phyloP scores from a whole-genome alignment of 2,113 vertebrate species.

The Dromas ardeola region DNA sequence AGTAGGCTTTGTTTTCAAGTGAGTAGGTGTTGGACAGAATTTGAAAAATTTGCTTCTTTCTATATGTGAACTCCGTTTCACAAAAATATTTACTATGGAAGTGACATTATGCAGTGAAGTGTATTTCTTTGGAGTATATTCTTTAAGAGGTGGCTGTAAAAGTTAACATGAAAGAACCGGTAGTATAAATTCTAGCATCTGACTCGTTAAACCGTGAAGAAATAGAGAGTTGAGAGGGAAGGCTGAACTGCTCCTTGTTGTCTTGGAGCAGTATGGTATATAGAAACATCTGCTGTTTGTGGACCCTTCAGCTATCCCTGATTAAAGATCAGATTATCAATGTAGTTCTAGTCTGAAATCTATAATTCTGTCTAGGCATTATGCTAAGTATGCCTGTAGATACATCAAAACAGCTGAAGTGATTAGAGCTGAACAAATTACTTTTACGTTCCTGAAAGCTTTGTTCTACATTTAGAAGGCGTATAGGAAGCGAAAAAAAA shows the following conservation, averaged over 20 bases:
- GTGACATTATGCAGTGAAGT: background rate
- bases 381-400: conserved; percentile 42
- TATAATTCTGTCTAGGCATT: conserved; percentile 66
- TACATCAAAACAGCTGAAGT: conserved; percentile 46
- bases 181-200: background rate
- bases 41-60: conserved; percentile 1
- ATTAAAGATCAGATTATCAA: conserved; percentile 65
- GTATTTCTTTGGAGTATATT: background rate
- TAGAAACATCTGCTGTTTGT: conserved; percentile 39
- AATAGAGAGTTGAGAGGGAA: background rate
- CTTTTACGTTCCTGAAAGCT: conserved; percentile 18
- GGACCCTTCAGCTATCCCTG: background rate
- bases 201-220: background rate
- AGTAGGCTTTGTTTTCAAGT: background rate
- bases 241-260: background rate
- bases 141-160: background rate
- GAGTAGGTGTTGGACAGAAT: conserved; percentile 23
- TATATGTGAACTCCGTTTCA: background rate
- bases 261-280: background rate
- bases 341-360: conserved; percentile 44
- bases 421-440: conserved; percentile 55
- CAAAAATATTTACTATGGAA: background rate
- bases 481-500: background rate
- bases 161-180: background rate
- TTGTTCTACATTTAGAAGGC: background rate